Evolutionary conservation across 1,140 invertebrate species (phyloP).

Genomic region (Hypothenemus hampei): DNA sequence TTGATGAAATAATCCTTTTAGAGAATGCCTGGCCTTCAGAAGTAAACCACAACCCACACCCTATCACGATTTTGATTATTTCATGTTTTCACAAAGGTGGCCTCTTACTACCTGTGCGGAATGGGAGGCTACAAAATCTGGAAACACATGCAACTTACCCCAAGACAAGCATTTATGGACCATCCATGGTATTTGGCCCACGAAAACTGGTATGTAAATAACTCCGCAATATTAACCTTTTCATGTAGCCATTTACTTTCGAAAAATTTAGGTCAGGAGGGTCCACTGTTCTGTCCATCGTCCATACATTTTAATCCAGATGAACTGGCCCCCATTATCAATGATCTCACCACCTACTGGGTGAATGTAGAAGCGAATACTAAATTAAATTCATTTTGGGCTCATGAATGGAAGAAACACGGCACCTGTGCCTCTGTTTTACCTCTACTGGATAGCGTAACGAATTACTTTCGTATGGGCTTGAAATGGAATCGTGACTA

Average conservation of each 20-base stretch:
- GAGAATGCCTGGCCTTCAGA: no score
- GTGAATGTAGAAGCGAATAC: constrained; percentile 63
- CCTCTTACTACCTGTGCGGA: constrained; percentile 67
- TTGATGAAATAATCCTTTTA: no score
- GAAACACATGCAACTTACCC: constrained; percentile 61
- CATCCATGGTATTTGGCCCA: constrained; percentile 81
- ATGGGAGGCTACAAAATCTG: constrained; percentile 58
- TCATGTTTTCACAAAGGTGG: constrained; percentile 80
- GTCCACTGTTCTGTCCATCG: constrained; percentile 64
- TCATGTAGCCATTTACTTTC: neutral
- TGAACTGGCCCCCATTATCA: constrained; percentile 54
- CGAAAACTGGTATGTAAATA: constrained; percentile 53
- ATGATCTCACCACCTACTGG: constrained; percentile 63
- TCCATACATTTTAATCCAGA: constrained; percentile 60
- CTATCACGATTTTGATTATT: constrained; percentile 59
- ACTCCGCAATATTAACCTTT: neutral
- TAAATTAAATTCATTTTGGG: constrained; percentile 61
- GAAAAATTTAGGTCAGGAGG: constrained; percentile 41
- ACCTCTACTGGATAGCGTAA: constrained; percentile 57
- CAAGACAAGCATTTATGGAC: constrained; percentile 61
- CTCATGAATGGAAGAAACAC: constrained; percentile 82
- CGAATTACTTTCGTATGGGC: constrained; percentile 69
- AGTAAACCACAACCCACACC: constrained; percentile 24
- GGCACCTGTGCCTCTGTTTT: constrained; percentile 70
- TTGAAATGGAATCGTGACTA: constrained; percentile 57